These are phyloP conservation scores for Liasis olivaceus DNA, from an alignment of 2,797 vertebrate genomes.

Conservation along the genomic window DNA sequence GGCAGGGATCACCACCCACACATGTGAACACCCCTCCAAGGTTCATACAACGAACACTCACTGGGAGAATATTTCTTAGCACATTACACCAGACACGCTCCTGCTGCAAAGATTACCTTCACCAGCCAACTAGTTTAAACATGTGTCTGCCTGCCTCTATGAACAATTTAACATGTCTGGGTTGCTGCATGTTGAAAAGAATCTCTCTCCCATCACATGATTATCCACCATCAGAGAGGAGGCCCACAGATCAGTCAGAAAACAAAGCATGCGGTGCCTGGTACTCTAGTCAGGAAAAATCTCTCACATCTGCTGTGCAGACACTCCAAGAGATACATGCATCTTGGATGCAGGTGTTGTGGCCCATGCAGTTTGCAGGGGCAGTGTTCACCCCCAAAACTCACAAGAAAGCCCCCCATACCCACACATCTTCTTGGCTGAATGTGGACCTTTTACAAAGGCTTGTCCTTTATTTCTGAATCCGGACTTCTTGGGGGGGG, in stretches of 20 bases:
- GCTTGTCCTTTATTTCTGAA: slow-evolving; percentile 2
- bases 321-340: neutral
- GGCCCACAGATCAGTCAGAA: neutral
- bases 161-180: slow-evolving; percentile 34
- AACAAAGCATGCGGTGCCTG: neutral
- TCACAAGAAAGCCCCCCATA: neutral
- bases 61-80: neutral
- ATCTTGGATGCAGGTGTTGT: slow-evolving; percentile 10
- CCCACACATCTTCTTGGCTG: too few species aligned
- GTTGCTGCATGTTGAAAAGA: slow-evolving; percentile 16
- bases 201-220: neutral
- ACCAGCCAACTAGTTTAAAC: slow-evolving; percentile 26
- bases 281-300: neutral
- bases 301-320: slow-evolving; percentile 11
- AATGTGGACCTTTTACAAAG: neutral
- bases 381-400: too few species aligned
- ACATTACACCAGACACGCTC: neutral
- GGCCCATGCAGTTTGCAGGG: neutral
- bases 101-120: slow-evolving; percentile 7
- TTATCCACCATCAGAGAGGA: neutral
- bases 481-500: neutral
- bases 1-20: neutral
- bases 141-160: slow-evolving; percentile 27
- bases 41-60: neutral
- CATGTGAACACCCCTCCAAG: neutral